Evolutionary conservation across 1,140 invertebrate species (phyloP).

Genomic region (Megathymus violae): DNA sequence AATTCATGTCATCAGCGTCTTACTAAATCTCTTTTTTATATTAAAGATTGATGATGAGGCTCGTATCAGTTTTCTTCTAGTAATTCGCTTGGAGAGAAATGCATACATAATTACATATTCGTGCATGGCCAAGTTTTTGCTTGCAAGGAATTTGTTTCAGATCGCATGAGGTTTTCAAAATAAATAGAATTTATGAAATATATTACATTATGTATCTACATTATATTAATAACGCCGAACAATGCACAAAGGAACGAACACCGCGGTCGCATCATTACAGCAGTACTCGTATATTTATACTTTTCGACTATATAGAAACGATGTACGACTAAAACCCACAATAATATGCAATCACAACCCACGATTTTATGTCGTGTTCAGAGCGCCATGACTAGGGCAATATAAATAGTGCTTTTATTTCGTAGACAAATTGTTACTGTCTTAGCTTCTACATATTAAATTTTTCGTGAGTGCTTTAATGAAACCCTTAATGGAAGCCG

Average conservation of each 20-base stretch:
- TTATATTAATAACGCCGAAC: slow-evolving; percentile 46
- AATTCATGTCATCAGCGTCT: not conserved
- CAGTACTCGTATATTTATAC: slow-evolving; percentile 30
- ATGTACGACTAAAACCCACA: slow-evolving; percentile 14
- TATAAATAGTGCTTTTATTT: slow-evolving; percentile 22
- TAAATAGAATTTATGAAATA: too few relatives aligned
- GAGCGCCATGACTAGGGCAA: slow-evolving; percentile 5
- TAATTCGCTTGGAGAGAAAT: slow-evolving; percentile 36
- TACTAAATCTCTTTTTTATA: not conserved
- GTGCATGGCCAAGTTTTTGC: slow-evolving; percentile 55
- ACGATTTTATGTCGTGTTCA: slow-evolving; percentile 22
- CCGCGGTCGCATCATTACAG: slow-evolving; percentile 36
- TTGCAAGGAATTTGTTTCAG: slow-evolving; percentile 41
- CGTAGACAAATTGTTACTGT: slow-evolving; percentile 30
- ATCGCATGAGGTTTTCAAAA: slow-evolving; percentile 39
- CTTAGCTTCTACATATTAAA: slow-evolving; percentile 18
- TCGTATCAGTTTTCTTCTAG: slow-evolving; percentile 11
- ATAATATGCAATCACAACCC: slow-evolving; percentile 24
- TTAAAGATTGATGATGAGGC: slow-evolving; percentile 2
- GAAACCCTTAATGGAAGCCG: not conserved
- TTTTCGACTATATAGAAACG: slow-evolving; percentile 11
- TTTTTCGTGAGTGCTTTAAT: slow-evolving; percentile 4
- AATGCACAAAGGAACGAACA: slow-evolving; percentile 38
- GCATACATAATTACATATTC: slow-evolving; percentile 41
- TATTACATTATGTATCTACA: slow-evolving; percentile 45